Base-by-base conservation (phyloP, 2,113 vertebrate genomes). In the Penelope pileata region DNA sequence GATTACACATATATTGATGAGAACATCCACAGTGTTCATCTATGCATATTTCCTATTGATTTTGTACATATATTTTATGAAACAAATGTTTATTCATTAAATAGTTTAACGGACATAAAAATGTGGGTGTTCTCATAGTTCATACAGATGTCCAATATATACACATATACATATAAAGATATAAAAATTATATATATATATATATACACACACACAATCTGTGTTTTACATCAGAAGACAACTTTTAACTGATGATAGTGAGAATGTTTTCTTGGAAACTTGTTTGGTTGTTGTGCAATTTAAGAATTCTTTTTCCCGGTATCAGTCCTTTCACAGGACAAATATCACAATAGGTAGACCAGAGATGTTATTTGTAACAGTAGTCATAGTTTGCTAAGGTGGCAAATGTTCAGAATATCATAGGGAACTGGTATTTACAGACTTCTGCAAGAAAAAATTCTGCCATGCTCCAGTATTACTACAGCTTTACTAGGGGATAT, bases 101-200 rank as follows among this genome's bases (percentile, higher is more conserved):
- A 23, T 32, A 64, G 42, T 34, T 88, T 27, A 59, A 70, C 8
- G 36, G 68, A 34, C 74, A 34, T 43, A 70, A 88, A 96, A 93
- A 72, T 92, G 90, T 96, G 93, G 76, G 69, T 95, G 93, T 94
- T 95, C 94, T 95, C 96, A 96, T 84, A 90, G 68, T 67, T 93
- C 75, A 93, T 88, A 95, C 94, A 83, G 76, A 94, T 92, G 86
- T 83, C 73, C 86, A 88, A 42, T 94, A 91, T 94, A 83, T 92
- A 96, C 84, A 95, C 79, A 50, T 75, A 84, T 90, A 95, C 90
- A 96, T 86, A 63, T 50, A 94, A 59, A 58, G 59, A 47, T 64
- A 77, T 77, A 81, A 40, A 93, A 94, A 88, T 75, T 91, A 79
- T 73, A 68, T 86, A 85, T 76, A 94, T 76, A 94, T 32, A 56